Percentiles rank a stretch among this genome's conserved stretches.
Evolutionary conservation across 1,140 invertebrate genomes (phyloP).

Genomic region (Mycetomoellerius zeteki): DNA sequence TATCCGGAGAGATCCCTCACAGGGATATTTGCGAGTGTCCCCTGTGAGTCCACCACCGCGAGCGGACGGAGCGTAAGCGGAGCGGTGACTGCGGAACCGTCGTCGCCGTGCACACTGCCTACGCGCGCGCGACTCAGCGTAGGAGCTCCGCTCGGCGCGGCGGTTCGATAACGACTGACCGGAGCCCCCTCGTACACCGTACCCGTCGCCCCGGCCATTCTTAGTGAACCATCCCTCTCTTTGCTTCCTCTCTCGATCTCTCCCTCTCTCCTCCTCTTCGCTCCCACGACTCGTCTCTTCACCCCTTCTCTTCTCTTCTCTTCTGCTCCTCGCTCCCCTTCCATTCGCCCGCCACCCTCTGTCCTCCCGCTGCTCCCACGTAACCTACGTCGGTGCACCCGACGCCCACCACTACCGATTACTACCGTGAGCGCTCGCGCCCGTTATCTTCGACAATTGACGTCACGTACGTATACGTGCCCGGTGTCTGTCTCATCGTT

Average conservation of each 20-base stretch:
- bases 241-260: constrained; percentile 12
- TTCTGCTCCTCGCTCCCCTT: too few relatives aligned
- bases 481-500: constrained; percentile 68
- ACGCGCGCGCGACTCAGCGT: constrained; percentile 63
- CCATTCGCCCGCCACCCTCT: background rate
- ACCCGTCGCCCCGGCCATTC: constrained; percentile 66
- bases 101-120: constrained; percentile 25
- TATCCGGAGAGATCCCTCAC: constrained; percentile 34
- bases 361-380: constrained; percentile 14
- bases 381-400: constrained; percentile 57
- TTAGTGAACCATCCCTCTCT: constrained; percentile 66
- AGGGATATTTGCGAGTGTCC: background rate
- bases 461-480: constrained; percentile 77
- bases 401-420: constrained; percentile 52
- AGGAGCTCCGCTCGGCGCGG: constrained; percentile 68
- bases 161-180: constrained; percentile 84
- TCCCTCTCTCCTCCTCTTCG: background rate
- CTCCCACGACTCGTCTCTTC: too few relatives aligned
- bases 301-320: background rate
- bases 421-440: constrained; percentile 40
- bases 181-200: constrained; percentile 41
- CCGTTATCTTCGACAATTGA: constrained; percentile 83
- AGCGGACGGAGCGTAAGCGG: constrained; percentile 1
- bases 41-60: constrained; percentile 22
- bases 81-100: background rate